phyloP scores from a whole-genome alignment of 2,113 vertebrate species.

The Varanus komodoensis region DNA sequence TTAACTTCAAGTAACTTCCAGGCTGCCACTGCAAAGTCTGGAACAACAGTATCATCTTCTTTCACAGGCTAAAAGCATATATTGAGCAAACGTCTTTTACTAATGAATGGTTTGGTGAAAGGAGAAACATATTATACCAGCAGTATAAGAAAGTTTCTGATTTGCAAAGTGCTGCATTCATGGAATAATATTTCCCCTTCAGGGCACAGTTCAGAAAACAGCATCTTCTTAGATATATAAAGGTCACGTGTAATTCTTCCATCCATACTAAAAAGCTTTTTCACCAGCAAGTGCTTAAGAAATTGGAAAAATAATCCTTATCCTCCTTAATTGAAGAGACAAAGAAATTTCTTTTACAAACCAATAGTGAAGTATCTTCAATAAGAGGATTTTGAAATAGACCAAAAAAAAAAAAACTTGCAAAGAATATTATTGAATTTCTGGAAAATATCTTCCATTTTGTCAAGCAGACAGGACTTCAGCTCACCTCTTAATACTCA shows the following conservation, averaged over 20 bases:
- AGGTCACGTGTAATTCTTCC: not conserved
- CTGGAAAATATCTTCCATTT: not conserved
- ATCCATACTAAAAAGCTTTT: constrained; percentile 12
- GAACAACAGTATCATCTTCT: constrained; percentile 6
- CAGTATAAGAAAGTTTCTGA: not conserved
- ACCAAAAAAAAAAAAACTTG: not conserved
- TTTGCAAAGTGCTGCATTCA: not conserved
- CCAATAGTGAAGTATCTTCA: not conserved
- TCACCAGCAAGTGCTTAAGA: constrained; percentile 1
- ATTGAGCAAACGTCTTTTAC: not conserved
- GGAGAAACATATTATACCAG: not conserved
- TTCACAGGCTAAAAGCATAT: not conserved
- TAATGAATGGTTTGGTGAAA: not conserved
- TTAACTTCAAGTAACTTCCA: constrained; percentile 9
- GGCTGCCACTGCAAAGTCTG: not conserved
- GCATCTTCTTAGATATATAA: not conserved
- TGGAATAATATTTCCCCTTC: not conserved
- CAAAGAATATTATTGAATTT: constrained; percentile 2
- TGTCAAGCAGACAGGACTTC: not conserved
- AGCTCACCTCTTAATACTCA: not conserved
- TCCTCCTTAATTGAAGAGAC: not conserved
- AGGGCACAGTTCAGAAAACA: not conserved
- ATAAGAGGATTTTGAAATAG: constrained; percentile 2
- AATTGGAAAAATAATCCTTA: not conserved
- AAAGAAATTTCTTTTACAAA: constrained; percentile 8